Evolutionary conservation across 1,140 invertebrate species (phyloP).

Genomic region (Eulimnadia texana): DNA sequence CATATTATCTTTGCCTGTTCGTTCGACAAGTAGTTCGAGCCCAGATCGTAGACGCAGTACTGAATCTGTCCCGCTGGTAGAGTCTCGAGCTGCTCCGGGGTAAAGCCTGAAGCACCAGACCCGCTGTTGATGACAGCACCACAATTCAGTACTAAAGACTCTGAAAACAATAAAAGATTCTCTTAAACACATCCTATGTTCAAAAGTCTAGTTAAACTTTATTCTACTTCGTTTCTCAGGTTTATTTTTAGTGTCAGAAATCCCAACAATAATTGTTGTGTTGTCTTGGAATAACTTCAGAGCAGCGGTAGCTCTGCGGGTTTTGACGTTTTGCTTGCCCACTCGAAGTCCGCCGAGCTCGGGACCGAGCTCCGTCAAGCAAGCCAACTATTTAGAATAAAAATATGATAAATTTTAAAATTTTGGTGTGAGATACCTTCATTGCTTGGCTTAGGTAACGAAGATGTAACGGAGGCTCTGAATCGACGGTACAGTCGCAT

Average conservation of each 20-base stretch:
- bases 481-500: conserved; percentile 2
- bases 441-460: not conserved
- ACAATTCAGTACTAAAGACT: not conserved
- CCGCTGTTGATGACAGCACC: not conserved
- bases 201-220: too few relatives aligned
- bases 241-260: too few relatives aligned
- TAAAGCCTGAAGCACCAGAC: conserved; percentile 7
- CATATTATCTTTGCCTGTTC: not conserved
- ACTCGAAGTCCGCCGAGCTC: not conserved
- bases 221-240: too few relatives aligned
- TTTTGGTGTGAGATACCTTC: too few relatives aligned
- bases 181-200: too few relatives aligned
- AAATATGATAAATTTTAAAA: too few relatives aligned
- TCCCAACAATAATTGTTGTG: not conserved
- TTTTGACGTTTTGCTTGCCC: not conserved
- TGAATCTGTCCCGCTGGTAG: not conserved
- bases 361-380: not conserved
- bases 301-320: conserved; percentile 6
- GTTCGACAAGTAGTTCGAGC: not conserved
- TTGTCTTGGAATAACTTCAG: not conserved
- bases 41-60: conserved; percentile 9
- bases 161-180: too few relatives aligned
- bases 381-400: conserved; percentile 1
- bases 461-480: not conserved
- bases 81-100: not conserved